These are phyloP conservation scores for Semaprochilodus insignis DNA, from an alignment of 2,797 vertebrate species.

Conservation along the genomic window DNA sequence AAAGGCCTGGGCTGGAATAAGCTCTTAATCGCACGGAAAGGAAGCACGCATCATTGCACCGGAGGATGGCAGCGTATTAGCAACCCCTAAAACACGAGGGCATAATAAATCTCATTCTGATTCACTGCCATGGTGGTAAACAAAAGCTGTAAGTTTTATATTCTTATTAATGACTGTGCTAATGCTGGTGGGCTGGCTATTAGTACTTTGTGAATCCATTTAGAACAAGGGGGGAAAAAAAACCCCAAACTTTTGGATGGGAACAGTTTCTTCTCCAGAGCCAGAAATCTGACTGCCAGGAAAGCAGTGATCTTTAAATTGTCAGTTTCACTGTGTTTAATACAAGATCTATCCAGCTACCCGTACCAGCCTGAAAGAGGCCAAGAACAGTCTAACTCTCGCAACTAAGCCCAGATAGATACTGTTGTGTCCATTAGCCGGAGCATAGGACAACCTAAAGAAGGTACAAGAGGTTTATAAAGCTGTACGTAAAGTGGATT, in stretches of 20 bases:
- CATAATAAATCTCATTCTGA: background rate
- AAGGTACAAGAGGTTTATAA: too few relatives aligned
- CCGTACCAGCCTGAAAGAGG: background rate
- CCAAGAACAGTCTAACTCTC: background rate
- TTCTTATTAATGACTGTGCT: background rate
- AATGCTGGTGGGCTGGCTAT: conserved; percentile 6
- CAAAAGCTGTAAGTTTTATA: background rate
- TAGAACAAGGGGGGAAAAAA: background rate
- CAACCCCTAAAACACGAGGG: conserved; percentile 1
- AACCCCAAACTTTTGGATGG: background rate
- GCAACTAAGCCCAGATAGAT: background rate
- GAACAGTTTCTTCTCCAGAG: background rate
- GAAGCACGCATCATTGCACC: background rate
- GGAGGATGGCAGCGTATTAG: background rate
- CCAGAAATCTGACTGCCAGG: background rate
- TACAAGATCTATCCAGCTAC: too few relatives aligned
- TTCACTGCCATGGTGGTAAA: background rate
- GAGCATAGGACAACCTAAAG: background rate
- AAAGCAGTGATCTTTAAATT: background rate
- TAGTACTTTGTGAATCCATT: background rate
- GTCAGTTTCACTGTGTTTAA: background rate
- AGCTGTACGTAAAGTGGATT: too few relatives aligned
- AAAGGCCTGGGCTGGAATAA: background rate
- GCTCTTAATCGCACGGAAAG: background rate
- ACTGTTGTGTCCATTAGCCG: background rate